Evolutionary conservation across 2,113 vertebrate genomes (phyloP).

Genomic region (Myotis davidii): DNA sequence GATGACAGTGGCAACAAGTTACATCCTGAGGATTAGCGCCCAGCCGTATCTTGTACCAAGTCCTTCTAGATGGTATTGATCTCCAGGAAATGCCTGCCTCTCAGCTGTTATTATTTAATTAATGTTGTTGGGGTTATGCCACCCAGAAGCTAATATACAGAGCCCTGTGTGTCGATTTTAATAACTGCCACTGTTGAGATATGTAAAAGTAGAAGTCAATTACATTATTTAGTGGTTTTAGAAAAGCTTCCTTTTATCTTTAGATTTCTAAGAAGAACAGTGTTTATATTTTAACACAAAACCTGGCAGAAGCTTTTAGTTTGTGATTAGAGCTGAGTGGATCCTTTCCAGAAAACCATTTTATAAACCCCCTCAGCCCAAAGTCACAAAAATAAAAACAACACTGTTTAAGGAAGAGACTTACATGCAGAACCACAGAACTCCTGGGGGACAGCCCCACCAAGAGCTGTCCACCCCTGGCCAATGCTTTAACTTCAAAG

Average conservation of each 20-base stretch:
- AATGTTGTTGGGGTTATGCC: neutral
- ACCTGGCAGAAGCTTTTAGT: constrained; percentile 54
- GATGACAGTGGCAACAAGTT: constrained; percentile 49
- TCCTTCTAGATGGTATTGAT: constrained; percentile 50
- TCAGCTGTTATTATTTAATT: constrained; percentile 57
- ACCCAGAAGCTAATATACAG: constrained; percentile 56
- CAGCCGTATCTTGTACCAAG: neutral
- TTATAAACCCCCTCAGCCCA: neutral
- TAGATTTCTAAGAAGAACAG: constrained; percentile 46
- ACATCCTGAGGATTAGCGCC: constrained; percentile 50
- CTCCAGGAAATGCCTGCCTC: constrained; percentile 62
- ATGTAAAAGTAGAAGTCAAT: constrained; percentile 55
- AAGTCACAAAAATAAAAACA: neutral
- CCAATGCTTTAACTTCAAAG: neutral
- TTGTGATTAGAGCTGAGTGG: neutral
- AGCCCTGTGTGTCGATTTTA: constrained; percentile 47
- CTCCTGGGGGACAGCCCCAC: too few species aligned
- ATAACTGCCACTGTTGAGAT: constrained; percentile 45
- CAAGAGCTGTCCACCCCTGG: neutral
- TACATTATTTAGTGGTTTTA: constrained; percentile 38
- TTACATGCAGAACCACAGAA: neutral
- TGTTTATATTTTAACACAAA: constrained; percentile 62
- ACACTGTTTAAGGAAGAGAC: neutral
- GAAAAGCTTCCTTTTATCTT: constrained; percentile 55
- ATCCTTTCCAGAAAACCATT: constrained; percentile 20